These are phyloP conservation scores for Neolamprologus toae DNA, from an alignment of 2,113 vertebrate genomes.

Conservation along the genomic window DNA sequence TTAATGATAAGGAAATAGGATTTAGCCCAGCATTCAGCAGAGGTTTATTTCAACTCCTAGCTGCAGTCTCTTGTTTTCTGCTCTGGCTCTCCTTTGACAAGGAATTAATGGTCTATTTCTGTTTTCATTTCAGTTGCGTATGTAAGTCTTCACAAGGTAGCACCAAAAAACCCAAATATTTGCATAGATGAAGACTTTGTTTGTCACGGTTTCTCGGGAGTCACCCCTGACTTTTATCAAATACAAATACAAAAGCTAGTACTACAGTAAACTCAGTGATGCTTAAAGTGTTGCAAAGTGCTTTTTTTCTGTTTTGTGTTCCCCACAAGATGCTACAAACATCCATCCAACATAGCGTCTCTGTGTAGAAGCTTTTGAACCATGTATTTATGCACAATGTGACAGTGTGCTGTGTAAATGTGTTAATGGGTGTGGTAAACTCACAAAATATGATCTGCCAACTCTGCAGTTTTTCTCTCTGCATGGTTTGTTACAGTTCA, in stretches of 20 bases:
- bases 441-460: not conserved
- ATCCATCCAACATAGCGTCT: not conserved
- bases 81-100: not conserved
- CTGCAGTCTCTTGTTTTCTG: constrained; percentile 25
- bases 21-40: constrained; percentile 39
- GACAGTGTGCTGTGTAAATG: not conserved
- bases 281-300: not conserved
- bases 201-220: not conserved
- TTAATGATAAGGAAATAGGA: constrained; percentile 53
- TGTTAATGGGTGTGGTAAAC: not conserved
- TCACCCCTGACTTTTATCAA: not conserved
- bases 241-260: not conserved
- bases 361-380: not conserved
- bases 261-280: not conserved
- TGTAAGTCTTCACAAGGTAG: not conserved
- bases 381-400: not conserved
- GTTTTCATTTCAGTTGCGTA: not conserved
- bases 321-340: not conserved
- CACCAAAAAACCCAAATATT: not conserved
- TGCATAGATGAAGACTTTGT: not conserved
- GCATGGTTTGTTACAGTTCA: not conserved
- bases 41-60: constrained; percentile 33
- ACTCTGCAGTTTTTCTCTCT: not conserved
- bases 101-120: constrained; percentile 31
- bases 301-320: not conserved